Evolutionary conservation across 1,140 invertebrate species (phyloP).

Genomic region (Cherax quadricarinatus): DNA sequence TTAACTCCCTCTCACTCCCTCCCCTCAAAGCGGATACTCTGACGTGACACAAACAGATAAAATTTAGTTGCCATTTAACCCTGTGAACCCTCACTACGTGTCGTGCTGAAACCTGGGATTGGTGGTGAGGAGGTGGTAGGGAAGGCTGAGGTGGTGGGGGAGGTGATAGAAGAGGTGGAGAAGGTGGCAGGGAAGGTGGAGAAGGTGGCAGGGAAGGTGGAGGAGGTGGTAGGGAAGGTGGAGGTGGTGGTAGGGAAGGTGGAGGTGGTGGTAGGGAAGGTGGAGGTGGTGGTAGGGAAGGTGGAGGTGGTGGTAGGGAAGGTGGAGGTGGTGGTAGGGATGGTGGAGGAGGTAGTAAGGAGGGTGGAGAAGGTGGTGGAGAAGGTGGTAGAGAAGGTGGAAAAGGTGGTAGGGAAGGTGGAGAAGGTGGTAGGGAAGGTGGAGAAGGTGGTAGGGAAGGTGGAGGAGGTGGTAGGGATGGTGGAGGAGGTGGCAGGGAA

Average conservation of each 20-base stretch:
- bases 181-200: neutral
- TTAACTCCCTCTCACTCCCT: neutral
- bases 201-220: too few species aligned
- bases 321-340: neutral
- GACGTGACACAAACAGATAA: constrained; percentile 54
- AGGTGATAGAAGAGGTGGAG: neutral
- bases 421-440: too few species aligned
- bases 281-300: neutral
- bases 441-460: too few species aligned
- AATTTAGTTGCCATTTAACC: constrained; percentile 52
- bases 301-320: neutral
- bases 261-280: neutral
- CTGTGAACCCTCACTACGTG: constrained; percentile 23
- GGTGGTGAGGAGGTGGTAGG: neutral
- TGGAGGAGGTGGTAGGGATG: too few species aligned
- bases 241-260: neutral
- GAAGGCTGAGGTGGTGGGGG: neutral
- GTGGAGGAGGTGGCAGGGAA: neutral
- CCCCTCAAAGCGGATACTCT: constrained; percentile 31
- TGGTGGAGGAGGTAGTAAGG: too few species aligned
- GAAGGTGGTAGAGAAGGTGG: too few species aligned
- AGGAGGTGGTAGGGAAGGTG: too few species aligned
- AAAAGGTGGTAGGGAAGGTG: too few species aligned
- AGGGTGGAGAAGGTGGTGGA: too few species aligned
- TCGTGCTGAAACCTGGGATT: neutral